A percentile compares a stretch with the other conserved stretches of the same genome.
Evolutionary conservation across 2,888 invertebrate species (phyloP).

Genomic region (Diloba caeruleocephala): DNA sequence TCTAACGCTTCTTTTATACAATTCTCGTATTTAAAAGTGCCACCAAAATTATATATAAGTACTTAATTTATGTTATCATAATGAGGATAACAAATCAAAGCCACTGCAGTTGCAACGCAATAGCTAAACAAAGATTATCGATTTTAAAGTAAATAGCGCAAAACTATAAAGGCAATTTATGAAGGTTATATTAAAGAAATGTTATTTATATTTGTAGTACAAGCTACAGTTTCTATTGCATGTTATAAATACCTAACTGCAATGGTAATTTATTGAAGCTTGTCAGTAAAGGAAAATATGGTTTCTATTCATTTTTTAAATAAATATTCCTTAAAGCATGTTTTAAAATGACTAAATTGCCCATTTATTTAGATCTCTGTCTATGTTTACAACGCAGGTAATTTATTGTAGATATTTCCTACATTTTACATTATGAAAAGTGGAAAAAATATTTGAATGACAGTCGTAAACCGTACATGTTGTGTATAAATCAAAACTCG

Average conservation of each 20-base stretch:
- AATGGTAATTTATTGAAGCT: conserved; percentile 37
- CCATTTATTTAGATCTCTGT: conserved; percentile 17
- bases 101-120: conserved; percentile 8
- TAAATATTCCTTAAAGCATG: conserved; percentile 33
- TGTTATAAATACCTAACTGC: conserved; percentile 48
- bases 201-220: conserved; percentile 25
- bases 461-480: conserved; percentile 19
- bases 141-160: conserved; percentile 31
- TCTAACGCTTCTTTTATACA: too few species aligned
- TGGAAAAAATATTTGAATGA: conserved; percentile 15
- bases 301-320: conserved; percentile 17
- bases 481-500: conserved; percentile 33
- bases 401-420: conserved; percentile 26
- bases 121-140: conserved; percentile 26
- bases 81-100: not conserved
- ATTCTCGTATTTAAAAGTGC: too few species aligned
- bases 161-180: conserved; percentile 31
- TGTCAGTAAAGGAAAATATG: conserved; percentile 46
- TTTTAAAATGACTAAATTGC: conserved; percentile 25
- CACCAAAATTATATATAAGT: too few species aligned
- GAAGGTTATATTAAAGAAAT: conserved; percentile 29
- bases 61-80: too few species aligned
- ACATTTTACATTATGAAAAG: conserved; percentile 14
- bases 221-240: conserved; percentile 44
- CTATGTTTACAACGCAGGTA: conserved; percentile 22